Percentiles rank a stretch among this genome's conserved stretches.
These are phyloP conservation scores for Pterocles burchelli DNA, from an alignment of 2,113 vertebrate species.

Conservation along the genomic window DNA sequence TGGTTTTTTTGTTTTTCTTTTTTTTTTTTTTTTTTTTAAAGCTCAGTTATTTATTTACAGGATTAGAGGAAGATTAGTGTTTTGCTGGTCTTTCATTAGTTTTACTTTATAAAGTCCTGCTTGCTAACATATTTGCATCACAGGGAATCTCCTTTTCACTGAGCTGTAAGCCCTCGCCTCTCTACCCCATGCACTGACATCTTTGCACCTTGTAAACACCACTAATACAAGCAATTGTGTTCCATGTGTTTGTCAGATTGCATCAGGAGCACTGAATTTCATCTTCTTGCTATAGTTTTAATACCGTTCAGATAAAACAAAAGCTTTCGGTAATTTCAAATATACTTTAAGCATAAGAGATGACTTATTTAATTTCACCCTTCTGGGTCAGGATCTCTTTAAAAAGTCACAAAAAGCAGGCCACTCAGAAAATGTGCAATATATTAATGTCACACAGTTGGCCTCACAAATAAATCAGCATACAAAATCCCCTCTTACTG, in stretches of 20 bases:
- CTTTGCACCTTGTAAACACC: conserved; percentile 59
- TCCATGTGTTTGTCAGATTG: conserved; percentile 51
- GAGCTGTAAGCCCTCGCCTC: neutral
- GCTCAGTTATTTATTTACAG: neutral
- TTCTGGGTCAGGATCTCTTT: neutral
- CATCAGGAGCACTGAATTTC: neutral
- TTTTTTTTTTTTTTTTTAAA: neutral
- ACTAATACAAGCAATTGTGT: neutral
- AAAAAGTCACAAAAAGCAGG: conserved; percentile 1
- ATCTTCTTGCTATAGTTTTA: neutral
- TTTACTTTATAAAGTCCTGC: neutral
- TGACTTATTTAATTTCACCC: neutral
- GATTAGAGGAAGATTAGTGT: neutral
- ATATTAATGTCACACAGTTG: neutral
- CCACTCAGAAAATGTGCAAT: neutral
- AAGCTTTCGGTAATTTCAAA: neutral
- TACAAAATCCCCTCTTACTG: conserved; percentile 30
- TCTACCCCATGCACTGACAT: neutral
- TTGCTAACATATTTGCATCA: neutral
- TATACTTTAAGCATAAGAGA: neutral
- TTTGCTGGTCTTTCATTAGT: neutral
- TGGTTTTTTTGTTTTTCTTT: neutral
- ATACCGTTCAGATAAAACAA: neutral
- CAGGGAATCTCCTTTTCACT: neutral
- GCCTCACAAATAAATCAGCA: conserved; percentile 42